These are phyloP conservation scores for Marmota flaviventris DNA, from an alignment of 2,113 vertebrate genomes.

Conservation along the genomic window DNA sequence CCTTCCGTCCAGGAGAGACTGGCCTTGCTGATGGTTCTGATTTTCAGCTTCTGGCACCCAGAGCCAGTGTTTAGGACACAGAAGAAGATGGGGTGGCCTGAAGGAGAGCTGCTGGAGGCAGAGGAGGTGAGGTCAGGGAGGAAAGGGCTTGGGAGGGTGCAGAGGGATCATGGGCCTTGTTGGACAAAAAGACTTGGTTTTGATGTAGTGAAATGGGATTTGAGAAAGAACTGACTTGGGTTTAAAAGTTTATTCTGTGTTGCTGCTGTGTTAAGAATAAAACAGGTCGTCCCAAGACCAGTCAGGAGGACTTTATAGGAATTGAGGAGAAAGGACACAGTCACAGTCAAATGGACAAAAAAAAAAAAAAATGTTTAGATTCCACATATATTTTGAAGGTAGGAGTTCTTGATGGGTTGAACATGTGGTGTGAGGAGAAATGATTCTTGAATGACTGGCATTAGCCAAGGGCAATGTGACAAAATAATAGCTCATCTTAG, in stretches of 20 bases:
- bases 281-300: not conserved
- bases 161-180: not conserved
- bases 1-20: not conserved
- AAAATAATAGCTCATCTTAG: not conserved
- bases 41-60: no score
- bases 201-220: not conserved
- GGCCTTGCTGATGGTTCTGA: no score
- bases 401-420: not conserved
- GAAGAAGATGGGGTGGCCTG: not conserved
- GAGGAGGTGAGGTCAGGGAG: not conserved
- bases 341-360: not conserved
- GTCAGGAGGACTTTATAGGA: not conserved
- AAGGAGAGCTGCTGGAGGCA: not conserved
- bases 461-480: not conserved
- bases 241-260: not conserved
- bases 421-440: not conserved
- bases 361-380: not conserved
- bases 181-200: not conserved
- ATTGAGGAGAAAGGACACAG: not conserved
- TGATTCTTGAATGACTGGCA: not conserved
- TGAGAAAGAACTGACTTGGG: not conserved
- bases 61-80: not conserved
- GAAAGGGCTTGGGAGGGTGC: not conserved
- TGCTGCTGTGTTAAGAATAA: no score
- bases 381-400: not conserved